phyloP scores from a whole-genome alignment of 2,797 vertebrate species.

The Moxostoma hubbsi region DNA sequence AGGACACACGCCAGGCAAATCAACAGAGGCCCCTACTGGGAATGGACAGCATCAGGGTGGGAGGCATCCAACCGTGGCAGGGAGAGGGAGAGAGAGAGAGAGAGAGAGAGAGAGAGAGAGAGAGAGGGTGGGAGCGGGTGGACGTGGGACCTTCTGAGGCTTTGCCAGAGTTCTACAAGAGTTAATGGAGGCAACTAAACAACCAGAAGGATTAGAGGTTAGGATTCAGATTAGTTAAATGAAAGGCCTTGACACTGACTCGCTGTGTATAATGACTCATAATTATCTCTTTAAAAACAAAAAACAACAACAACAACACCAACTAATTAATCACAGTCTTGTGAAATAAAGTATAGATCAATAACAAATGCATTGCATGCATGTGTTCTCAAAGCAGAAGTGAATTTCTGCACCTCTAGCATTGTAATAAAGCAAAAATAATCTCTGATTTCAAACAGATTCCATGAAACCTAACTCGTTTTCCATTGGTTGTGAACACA shows the following conservation, averaged over 20 bases:
- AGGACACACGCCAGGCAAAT: slow-evolving; percentile 63
- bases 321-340: too few species aligned
- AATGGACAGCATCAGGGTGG: slow-evolving; percentile 62
- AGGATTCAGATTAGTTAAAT: slow-evolving; percentile 32
- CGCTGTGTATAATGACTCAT: not conserved
- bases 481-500: too few species aligned
- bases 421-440: too few species aligned
- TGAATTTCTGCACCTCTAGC: too few species aligned
- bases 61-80: slow-evolving; percentile 59
- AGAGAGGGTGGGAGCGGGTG: slow-evolving; percentile 31
- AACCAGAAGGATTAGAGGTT: slow-evolving; percentile 35
- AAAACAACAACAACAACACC: too few species aligned
- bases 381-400: too few species aligned
- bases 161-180: slow-evolving; percentile 50
- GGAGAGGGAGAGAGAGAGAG: not conserved
- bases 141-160: slow-evolving; percentile 44
- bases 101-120: too few species aligned
- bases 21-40: slow-evolving; percentile 59
- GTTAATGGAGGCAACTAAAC: slow-evolving; percentile 49
- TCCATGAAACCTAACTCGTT: too few species aligned
- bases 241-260: not conserved
- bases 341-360: too few species aligned
- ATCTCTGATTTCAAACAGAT: too few species aligned
- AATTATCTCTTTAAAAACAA: not conserved
- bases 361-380: too few species aligned